A percentile compares a stretch with the other conserved stretches of the same genome.
phyloP scores from a whole-genome alignment of 2,888 invertebrate species.

The Blomia tropicalis region DNA sequence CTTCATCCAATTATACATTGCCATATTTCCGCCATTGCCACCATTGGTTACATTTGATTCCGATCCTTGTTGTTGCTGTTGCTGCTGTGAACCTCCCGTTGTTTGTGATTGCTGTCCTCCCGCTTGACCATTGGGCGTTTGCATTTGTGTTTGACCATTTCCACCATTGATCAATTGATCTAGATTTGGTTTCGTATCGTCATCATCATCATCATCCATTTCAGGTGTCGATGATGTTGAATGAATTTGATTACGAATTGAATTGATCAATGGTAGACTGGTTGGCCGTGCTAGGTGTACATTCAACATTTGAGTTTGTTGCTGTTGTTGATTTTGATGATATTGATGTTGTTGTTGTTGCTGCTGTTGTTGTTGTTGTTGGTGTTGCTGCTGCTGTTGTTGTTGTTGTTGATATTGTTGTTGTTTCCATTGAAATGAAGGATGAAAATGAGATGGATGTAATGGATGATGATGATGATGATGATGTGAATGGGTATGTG shows the following conservation, averaged over 20 bases:
- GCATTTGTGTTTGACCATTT: neutral
- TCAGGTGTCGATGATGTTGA: neutral
- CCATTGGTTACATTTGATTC: neutral
- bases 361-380: slow-evolving; percentile 40
- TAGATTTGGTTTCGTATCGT: neutral
- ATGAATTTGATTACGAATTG: neutral
- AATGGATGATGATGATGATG: neutral
- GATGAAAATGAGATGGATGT: neutral
- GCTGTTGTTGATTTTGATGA: slow-evolving; percentile 27
- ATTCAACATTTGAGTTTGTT: neutral
- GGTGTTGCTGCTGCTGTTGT: neutral
- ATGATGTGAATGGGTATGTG: neutral
- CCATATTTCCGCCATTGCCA: neutral
- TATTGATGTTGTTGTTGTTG: slow-evolving; percentile 41
- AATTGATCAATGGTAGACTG: neutral
- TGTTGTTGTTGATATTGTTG: neutral
- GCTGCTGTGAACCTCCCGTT: slow-evolving; percentile 58
- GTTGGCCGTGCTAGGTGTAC: neutral
- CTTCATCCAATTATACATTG: slow-evolving; percentile 70
- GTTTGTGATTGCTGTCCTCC: slow-evolving; percentile 47
- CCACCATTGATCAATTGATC: neutral
- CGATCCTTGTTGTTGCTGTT: neutral
- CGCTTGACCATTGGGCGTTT: neutral
- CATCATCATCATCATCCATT: neutral
- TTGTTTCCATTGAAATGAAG: slow-evolving; percentile 20